Base-by-base conservation (phyloP, 2,888 invertebrate genomes). In the Erebia palarica region DNA sequence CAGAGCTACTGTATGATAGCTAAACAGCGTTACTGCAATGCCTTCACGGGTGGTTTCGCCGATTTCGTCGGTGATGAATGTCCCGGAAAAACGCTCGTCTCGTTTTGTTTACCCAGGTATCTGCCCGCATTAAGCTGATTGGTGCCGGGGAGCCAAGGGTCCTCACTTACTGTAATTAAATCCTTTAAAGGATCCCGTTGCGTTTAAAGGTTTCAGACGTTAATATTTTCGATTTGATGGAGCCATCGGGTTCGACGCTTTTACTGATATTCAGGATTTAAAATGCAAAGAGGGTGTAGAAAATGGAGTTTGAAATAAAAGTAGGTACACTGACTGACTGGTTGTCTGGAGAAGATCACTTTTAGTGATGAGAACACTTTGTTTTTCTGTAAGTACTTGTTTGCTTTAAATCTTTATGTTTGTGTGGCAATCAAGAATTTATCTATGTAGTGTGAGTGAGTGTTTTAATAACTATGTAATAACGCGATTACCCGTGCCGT, bases 161-260 rank as follows among this genome's bases (percentile, higher is more conserved):
- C 75, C 76, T 82, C 89, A 91, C 91, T 92, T 87, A 88, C 81
- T 82, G 84, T 90, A 90, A 92, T 92, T 92, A 92, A 91, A 88
- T 88, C 86, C 87, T 87, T 87, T 86, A 86, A 87, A 79, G 88
- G 85, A 88, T 88, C 84, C 84, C 83, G 85, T 80, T 77, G 83
- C 79, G 76, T 83, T 71, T 71, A 70, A 68, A 64, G 70, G 47
- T 53, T 53, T 58, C 27, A 58, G 57, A 36, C 3, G 8, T 14
- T 59, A 18, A 47, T 49, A 59, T 18, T 44, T 44, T 60, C 53
- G 18, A 57, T 66, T 66, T 66, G 57, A 63, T 49, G 47, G 47
- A 18, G 47, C 49, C 49, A 49, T 49, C 47, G 63, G 10, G 42
- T 16, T 60, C 10, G 10, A 58, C 57, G 57, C 18, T n/a, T 18